phyloP scores from a whole-genome alignment of 2,113 vertebrate genomes.

The Ursus arctos region DNA sequence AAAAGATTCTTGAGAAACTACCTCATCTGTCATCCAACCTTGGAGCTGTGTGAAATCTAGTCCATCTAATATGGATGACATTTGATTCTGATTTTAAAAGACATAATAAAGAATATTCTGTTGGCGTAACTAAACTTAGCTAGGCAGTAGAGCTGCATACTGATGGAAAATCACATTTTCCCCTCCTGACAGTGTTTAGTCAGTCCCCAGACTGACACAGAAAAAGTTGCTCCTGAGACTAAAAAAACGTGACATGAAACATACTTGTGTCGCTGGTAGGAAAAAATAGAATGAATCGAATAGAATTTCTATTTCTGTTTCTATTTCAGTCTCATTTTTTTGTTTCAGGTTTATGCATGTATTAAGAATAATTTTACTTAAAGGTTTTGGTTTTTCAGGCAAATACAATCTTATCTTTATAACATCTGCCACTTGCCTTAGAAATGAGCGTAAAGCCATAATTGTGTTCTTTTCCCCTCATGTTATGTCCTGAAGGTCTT shows the following conservation, averaged over 20 bases:
- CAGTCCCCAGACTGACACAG: background rate
- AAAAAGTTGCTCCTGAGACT: background rate
- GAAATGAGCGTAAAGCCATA: conserved; percentile 6
- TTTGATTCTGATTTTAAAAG: background rate
- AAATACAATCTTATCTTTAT: conserved; percentile 29
- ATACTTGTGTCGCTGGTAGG: background rate
- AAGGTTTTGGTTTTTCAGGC: conserved; percentile 34
- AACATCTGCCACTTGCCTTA: conserved; percentile 48
- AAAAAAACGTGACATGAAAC: background rate
- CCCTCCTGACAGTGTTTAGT: conserved; percentile 14
- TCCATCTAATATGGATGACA: background rate
- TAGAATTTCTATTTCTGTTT: conserved; percentile 32
- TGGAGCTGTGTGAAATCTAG: background rate
- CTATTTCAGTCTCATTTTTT: background rate
- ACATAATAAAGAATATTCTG: background rate
- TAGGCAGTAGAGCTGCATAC: background rate
- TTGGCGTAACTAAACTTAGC: background rate
- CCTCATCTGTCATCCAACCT: background rate
- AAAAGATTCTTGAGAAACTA: conserved; percentile 50
- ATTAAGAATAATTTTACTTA: conserved; percentile 33
- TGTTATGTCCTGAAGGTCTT: background rate
- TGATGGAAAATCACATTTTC: background rate
- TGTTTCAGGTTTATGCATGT: background rate
- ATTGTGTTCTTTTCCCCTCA: background rate
- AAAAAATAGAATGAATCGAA: background rate